Base-by-base conservation (phyloP, 2,113 vertebrate species). In the Tonatia bakeri region DNA sequence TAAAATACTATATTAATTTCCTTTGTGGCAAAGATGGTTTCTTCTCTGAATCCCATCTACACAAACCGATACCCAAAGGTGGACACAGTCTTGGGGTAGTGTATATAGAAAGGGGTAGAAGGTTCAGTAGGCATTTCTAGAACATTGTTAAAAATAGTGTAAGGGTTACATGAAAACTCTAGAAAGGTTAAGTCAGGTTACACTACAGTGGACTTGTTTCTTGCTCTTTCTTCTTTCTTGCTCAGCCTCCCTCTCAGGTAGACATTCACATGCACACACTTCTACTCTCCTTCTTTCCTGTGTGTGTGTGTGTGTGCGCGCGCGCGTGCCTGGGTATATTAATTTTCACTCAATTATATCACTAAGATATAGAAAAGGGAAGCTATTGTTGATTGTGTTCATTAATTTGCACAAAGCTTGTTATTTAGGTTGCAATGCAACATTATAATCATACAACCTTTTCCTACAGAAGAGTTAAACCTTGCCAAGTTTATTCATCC, bases 201-300 rank as follows among this genome's bases (percentile, higher is more conserved):
- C 3, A 47, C 11, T 64, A 26, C 65, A 88, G 14, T 2, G n/a
- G 20, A 1, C 43, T 56, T 47, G 8, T 3, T 28, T 50, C 31
- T 33, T 40, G 26, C 6, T 7, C 59, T 79, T 24, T 15, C 40
- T 45, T 76, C 5, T 64, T 33, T 26, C 14, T 5, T 7, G 4
- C 28, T 33, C 40, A 4, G 4, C 7, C 20, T 13, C 2, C 1
- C 56, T 65, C 15, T 8, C 36, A 0, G 3, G 50, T 19, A 19
- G 2, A 5, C 20, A 26, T 38, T 7, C n/a, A 81, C 36, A 40
- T 3, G 1, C 36, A 38, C 7, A 7, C 22, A 81, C 52, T 56
- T 13, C 26, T 36, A 22, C 77, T 28, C 36, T 19, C 36, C 40
- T 59, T 24, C 10, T 79, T 22, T 33, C 3, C 10, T 77, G 10